Base-by-base conservation (phyloP, 1,140 invertebrate species). In the Lasioglossum baleicum region DNA sequence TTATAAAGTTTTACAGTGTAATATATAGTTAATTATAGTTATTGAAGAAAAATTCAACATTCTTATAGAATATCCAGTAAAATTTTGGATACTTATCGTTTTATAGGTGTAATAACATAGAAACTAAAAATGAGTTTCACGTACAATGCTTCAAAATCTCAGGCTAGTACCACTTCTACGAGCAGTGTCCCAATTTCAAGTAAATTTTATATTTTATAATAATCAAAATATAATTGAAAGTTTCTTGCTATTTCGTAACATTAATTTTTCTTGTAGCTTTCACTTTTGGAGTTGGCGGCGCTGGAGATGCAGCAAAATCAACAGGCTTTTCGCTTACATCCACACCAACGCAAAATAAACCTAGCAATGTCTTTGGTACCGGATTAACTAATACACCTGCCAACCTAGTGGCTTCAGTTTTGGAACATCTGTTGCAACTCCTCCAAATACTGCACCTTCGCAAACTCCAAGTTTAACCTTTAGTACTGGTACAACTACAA, bases 61-160 rank as follows among this genome's bases (percentile, higher is more conserved):
- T n/a, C n/a, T 42, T 42, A 26, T 20, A 11, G 13, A 6, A 6
- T 26, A 10, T 11, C 17, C 5, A 7, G 15, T 2, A 26, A 42
- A 58, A n/a, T 20, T 60, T 48, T 22, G 17, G 26, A 56, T 20
- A 51, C 40, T n/a, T 20, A 63, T 15, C 4, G 53, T n/a, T 42
- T 8, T 58, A 20, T 2, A 42, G 31, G 31, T 42, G 3, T 17
- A 40, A 66, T 11, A 66, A 60, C 7, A 58, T 64, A 75, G 89
- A 83, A 56, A 92, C 22, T 51, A 67, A 90, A 85, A 63, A 92
- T 90, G 90, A 90, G 83, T 89, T 92, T 91, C 56, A 80, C 26
- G 26, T 87, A 87, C 60, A 87, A 89, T 69, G 67, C 85, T 22
- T 72, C 87, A 48, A 91, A 91, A 44, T 89, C 90, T 26, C 91